phyloP scores from a whole-genome alignment of 92 coral and sea anemone species.

The Phymanthus crucifer region DNA sequence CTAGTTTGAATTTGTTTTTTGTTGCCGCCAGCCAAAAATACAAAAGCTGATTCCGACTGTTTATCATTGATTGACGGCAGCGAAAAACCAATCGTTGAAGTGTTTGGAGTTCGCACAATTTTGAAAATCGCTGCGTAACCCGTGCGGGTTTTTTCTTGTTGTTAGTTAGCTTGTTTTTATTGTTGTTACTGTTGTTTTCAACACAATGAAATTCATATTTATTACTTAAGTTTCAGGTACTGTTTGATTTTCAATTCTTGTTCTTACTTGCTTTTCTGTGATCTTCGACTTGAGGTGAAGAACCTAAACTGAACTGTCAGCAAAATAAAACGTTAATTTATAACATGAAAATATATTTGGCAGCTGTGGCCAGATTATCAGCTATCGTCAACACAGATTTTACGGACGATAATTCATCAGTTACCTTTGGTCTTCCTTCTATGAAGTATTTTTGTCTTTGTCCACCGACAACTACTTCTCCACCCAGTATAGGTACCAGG shows the following conservation, averaged over 20 bases:
- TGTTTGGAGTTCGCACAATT: no score
- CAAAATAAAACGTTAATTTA: not conserved
- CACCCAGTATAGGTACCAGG: constrained; percentile 90
- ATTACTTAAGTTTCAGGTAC: no score
- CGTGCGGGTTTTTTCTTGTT: no score
- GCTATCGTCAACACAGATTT: not conserved
- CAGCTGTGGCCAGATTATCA: not conserved
- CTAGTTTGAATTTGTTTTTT: no score
- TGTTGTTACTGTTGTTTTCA: no score
- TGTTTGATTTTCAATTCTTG: not conserved
- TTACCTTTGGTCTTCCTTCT: constrained; percentile 95
- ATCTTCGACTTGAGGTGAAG: constrained; percentile 20
- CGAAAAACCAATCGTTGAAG: no score
- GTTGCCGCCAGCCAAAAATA: no score
- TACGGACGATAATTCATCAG: not conserved
- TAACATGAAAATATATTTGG: not conserved
- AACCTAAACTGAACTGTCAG: constrained; percentile 38
- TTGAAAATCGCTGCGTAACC: no score
- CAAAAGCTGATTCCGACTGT: no score
- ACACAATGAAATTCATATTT: no score
- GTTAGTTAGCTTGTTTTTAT: no score
- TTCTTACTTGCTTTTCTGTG: constrained; percentile 28
- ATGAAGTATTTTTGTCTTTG: constrained; percentile 72
- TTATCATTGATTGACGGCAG: no score
- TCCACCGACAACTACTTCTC: constrained; percentile 85